phyloP scores from a whole-genome alignment of 2,888 invertebrate genomes.

The Acanthoscelides obtectus region DNA sequence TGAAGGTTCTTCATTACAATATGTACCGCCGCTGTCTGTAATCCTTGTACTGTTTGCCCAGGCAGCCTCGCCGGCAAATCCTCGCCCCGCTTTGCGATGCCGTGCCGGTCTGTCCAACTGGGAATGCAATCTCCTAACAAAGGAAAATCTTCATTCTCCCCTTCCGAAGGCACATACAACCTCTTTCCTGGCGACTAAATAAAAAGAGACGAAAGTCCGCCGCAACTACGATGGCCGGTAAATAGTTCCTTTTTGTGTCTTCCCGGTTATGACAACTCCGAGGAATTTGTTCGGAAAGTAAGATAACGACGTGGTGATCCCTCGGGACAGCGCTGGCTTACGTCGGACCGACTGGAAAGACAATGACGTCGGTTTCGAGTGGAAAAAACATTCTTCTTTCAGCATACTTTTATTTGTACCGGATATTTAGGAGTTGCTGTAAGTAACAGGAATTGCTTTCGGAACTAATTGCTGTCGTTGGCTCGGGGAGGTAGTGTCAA shows the following conservation, averaged over 20 bases:
- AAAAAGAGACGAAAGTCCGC: not conserved
- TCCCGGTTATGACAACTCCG: slow-evolving; percentile 6
- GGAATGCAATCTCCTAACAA: not conserved
- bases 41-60: not conserved
- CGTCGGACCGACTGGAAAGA: not conserved
- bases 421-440: not conserved
- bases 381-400: not conserved
- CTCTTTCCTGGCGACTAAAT: not conserved
- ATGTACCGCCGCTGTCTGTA: not conserved
- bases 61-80: not conserved
- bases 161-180: not conserved
- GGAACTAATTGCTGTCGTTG: not conserved
- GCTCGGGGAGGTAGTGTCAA: too few species aligned
- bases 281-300: slow-evolving; percentile 1
- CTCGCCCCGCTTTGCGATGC: not conserved
- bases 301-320: not conserved
- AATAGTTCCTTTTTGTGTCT: slow-evolving; percentile 3
- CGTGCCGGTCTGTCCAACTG: not conserved
- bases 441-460: not conserved
- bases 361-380: not conserved
- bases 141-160: not conserved
- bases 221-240: not conserved
- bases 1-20: too few species aligned
- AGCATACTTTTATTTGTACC: not conserved
- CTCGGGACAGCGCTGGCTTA: not conserved